Evolutionary conservation across 2,113 vertebrate genomes (phyloP).

Genomic region (Alces alces): DNA sequence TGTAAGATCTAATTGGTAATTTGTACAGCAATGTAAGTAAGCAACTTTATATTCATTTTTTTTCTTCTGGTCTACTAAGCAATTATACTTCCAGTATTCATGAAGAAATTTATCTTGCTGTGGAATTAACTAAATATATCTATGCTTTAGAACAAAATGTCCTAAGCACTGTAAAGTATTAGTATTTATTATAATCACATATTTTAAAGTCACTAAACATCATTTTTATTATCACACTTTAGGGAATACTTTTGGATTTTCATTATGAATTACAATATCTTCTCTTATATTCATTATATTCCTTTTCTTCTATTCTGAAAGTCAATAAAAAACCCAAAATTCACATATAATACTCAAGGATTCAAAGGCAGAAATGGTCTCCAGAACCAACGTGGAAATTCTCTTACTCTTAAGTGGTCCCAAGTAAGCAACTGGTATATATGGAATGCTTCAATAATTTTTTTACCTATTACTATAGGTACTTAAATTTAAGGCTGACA

Average conservation of each 20-base stretch:
- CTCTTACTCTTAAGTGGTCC: neutral
- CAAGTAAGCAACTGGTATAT: neutral
- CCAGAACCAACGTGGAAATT: neutral
- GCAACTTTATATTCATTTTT: constrained; percentile 65
- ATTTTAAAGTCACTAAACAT: neutral
- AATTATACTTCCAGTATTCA: neutral
- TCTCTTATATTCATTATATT: neutral
- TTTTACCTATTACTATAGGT: neutral
- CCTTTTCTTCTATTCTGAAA: neutral
- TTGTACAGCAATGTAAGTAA: constrained; percentile 67
- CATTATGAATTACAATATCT: neutral
- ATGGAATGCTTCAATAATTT: neutral
- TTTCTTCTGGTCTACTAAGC: neutral
- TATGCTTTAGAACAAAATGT: neutral
- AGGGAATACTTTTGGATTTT: neutral
- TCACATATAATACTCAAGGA: neutral
- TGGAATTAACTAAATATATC: neutral
- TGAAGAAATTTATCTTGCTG: neutral
- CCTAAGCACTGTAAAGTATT: neutral
- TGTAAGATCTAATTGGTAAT: constrained; percentile 82
- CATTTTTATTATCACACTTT: neutral
- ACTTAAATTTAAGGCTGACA: neutral
- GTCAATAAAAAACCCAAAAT: neutral
- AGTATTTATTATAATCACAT: neutral
- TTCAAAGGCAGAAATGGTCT: neutral